Evolutionary conservation across 2,888 invertebrate genomes (phyloP).

Genomic region (Muschampia plurimacula): DNA sequence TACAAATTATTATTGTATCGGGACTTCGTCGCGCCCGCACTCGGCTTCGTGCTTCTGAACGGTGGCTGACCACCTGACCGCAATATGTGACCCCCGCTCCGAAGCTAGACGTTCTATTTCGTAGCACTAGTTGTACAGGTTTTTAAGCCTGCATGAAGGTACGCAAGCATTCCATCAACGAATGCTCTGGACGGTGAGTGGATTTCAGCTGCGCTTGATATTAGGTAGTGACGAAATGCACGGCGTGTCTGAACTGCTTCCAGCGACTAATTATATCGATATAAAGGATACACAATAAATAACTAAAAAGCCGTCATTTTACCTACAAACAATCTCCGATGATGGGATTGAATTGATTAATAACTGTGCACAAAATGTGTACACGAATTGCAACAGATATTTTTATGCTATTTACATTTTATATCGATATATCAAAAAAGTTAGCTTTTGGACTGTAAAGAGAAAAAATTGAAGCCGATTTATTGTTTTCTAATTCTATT

Average conservation of each 20-base stretch:
- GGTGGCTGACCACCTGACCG: slow-evolving; percentile 71
- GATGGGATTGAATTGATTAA: background rate
- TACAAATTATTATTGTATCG: slow-evolving; percentile 62
- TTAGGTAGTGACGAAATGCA: slow-evolving; percentile 38
- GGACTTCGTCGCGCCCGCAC: slow-evolving; percentile 79
- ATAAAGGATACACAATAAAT: slow-evolving; percentile 41
- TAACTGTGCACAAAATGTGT: background rate
- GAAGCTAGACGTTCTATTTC: slow-evolving; percentile 68
- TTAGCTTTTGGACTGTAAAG: slow-evolving; percentile 58
- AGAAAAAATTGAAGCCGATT: background rate
- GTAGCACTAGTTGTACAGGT: slow-evolving; percentile 78
- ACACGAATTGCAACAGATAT: background rate
- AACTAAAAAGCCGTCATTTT: background rate
- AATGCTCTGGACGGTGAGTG: slow-evolving; percentile 79
- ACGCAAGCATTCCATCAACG: slow-evolving; percentile 81
- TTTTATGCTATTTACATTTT: slow-evolving; percentile 35
- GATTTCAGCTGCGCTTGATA: slow-evolving; percentile 67
- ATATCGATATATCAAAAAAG: slow-evolving; percentile 53
- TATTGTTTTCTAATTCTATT: background rate
- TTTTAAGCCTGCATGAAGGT: slow-evolving; percentile 77
- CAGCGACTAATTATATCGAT: slow-evolving; percentile 47
- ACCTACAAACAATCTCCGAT: background rate
- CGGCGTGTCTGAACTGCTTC: slow-evolving; percentile 47
- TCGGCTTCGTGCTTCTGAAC: slow-evolving; percentile 76
- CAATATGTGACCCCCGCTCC: slow-evolving; percentile 73